phyloP scores from a whole-genome alignment of 2,888 invertebrate genomes.

The Mactromeris polynyma region DNA sequence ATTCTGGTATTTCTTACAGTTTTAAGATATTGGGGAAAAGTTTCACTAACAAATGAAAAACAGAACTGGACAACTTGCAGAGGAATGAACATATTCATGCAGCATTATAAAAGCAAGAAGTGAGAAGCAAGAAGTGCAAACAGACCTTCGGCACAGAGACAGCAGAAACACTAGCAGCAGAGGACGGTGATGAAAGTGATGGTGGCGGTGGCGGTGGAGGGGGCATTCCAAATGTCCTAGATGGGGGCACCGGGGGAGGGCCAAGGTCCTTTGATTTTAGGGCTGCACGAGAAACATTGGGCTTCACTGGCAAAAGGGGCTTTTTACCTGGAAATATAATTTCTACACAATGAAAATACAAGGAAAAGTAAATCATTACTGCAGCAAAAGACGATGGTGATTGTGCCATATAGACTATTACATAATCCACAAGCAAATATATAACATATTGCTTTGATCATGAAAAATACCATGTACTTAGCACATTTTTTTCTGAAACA shows the following conservation, averaged over 20 bases:
- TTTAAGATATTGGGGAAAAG: too few species aligned
- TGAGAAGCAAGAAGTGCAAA: background rate
- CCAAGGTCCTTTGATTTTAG: constrained; percentile 47
- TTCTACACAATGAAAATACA: background rate
- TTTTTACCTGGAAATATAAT: constrained; percentile 52
- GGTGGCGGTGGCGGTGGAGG: constrained; percentile 36
- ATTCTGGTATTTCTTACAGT: too few species aligned
- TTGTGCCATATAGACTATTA: too few species aligned
- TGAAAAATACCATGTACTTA: too few species aligned
- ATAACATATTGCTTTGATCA: too few species aligned
- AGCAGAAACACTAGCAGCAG: background rate
- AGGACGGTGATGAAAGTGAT: background rate
- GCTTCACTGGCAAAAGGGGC: constrained; percentile 54
- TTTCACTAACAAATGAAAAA: too few species aligned
- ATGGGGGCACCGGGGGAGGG: constrained; percentile 56
- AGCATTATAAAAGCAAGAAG: background rate
- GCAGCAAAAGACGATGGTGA: background rate
- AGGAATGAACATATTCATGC: background rate
- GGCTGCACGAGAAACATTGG: constrained; percentile 30
- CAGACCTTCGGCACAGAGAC: background rate
- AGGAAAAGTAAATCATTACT: too few species aligned
- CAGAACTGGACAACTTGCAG: too few species aligned
- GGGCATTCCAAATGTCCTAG: constrained; percentile 23
- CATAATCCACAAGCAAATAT: too few species aligned
- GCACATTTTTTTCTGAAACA: too few species aligned